A percentile compares a stretch with the other conserved stretches of the same genome.
Evolutionary conservation across 2,888 invertebrate species (phyloP).

Genomic region (Macrostomum cliftonense): DNA sequence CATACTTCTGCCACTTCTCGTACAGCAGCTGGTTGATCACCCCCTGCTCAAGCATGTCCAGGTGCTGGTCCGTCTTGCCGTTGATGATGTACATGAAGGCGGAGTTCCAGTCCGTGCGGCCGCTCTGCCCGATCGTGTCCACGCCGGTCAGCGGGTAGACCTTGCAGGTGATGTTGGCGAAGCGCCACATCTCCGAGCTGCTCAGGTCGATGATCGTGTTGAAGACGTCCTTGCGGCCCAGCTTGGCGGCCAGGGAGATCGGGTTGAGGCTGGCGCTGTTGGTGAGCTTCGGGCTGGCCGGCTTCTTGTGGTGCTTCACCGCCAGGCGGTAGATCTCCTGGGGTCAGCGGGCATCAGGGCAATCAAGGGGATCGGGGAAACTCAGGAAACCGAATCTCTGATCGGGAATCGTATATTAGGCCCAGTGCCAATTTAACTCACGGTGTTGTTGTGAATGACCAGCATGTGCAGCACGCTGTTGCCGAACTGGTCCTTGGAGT

Average conservation of each 20-base stretch:
- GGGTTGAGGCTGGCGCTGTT: constrained; percentile 81
- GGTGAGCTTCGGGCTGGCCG: constrained; percentile 71
- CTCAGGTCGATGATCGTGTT: constrained; percentile 81
- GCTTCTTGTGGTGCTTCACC: constrained; percentile 71
- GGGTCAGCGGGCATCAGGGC: neutral
- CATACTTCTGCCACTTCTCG: constrained; percentile 98
- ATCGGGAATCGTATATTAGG: too few relatives aligned
- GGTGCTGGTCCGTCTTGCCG: constrained; percentile 86
- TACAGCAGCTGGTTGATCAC: constrained; percentile 86
- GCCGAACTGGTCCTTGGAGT: constrained; percentile 83
- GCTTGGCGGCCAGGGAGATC: constrained; percentile 77
- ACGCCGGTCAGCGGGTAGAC: constrained; percentile 87
- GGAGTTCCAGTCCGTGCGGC: constrained; percentile 96
- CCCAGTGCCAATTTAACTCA: too few relatives aligned
- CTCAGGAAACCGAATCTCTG: too few relatives aligned
- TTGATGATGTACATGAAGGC: constrained; percentile 89
- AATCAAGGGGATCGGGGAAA: too few relatives aligned
- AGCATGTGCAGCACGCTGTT: constrained; percentile 99
- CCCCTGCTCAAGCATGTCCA: constrained; percentile 94
- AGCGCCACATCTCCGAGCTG: constrained; percentile 84
- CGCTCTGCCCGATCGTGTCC: constrained; percentile 80
- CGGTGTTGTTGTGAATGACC: constrained; percentile 86
- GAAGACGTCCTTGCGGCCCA: constrained; percentile 86
- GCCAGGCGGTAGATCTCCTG: constrained; percentile 98
- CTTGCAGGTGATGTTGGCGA: constrained; percentile 92